Evolutionary conservation across 2,797 vertebrate genomes (phyloP).

Genomic region (Phalanger gymnotis): DNA sequence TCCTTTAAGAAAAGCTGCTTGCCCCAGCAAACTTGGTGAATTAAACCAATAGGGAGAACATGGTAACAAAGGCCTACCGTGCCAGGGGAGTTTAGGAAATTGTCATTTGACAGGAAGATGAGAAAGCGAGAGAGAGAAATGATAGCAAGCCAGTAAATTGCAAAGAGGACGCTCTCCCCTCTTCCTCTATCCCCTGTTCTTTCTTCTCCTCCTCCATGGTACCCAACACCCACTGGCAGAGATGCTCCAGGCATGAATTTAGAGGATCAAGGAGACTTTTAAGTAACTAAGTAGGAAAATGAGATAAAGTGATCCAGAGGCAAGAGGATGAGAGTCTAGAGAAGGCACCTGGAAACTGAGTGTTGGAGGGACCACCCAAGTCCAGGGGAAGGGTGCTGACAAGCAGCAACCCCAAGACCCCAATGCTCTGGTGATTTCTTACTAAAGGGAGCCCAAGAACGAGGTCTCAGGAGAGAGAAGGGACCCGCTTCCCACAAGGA

Average conservation of each 20-base stretch:
- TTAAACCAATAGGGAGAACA: neutral
- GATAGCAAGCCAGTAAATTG: neutral
- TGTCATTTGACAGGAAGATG: conserved; percentile 6
- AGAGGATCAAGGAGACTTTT: conserved; percentile 15
- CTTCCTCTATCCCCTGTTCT: neutral
- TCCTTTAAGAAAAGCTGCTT: conserved; percentile 55
- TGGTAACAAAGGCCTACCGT: neutral
- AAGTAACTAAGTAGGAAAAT: conserved; percentile 15
- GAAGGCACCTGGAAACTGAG: conserved; percentile 26
- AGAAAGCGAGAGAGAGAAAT: neutral
- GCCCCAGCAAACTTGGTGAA: neutral
- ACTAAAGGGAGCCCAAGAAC: conserved; percentile 68
- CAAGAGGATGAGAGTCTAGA: conserved; percentile 34
- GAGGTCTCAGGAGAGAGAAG: conserved; percentile 20
- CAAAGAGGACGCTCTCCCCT: neutral
- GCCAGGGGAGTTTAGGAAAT: conserved; percentile 28
- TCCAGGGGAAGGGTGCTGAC: conserved; percentile 41
- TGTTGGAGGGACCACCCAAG: neutral
- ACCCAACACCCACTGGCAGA: conserved; percentile 17
- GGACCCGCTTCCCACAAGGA: neutral
- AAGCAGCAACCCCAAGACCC: neutral
- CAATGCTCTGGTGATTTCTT: conserved; percentile 47
- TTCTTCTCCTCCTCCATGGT: conserved; percentile 22
- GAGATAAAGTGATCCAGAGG: neutral
- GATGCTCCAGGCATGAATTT: neutral